Evolutionary conservation across 1,140 invertebrate genomes (phyloP).

Genomic region (Scylla paramamosain): DNA sequence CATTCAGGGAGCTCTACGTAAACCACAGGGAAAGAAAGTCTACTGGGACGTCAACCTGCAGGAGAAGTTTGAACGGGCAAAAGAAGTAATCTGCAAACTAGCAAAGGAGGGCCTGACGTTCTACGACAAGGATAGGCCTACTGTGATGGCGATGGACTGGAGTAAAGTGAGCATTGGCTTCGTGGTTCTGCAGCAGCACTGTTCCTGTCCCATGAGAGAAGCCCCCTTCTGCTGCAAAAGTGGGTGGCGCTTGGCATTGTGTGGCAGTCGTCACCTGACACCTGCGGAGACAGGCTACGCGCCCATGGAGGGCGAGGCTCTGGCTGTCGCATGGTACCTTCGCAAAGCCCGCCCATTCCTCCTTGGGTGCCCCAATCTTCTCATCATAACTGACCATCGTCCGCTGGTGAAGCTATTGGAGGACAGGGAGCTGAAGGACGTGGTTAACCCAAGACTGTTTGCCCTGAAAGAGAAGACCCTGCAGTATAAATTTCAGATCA

Average conservation of each 20-base stretch:
- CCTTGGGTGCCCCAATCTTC: not conserved
- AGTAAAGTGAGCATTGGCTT: too few relatives aligned
- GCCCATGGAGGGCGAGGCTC: not conserved
- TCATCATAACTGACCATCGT: not conserved
- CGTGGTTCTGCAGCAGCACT: too few relatives aligned
- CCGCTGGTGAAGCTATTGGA: not conserved
- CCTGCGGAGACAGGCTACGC: constrained; percentile 29
- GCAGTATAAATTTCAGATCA: not conserved
- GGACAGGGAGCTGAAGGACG: not conserved
- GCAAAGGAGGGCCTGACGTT: not conserved
- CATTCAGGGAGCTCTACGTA: not conserved
- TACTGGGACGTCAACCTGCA: not conserved
- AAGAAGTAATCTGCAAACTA: too few relatives aligned
- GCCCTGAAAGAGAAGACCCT: not conserved
- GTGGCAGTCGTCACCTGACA: constrained; percentile 47
- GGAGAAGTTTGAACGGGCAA: too few relatives aligned
- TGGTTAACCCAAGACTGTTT: too few relatives aligned
- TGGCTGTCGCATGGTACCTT: not conserved
- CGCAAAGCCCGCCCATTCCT: not conserved
- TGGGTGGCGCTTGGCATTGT: constrained; percentile 33
- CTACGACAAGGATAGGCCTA: not conserved
- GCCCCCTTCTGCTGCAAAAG: constrained; percentile 4
- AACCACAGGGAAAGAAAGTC: not conserved
- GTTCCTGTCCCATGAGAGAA: not conserved
- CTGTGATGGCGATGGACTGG: not conserved